phyloP scores from a whole-genome alignment of 2,113 vertebrate genomes.

The Ceuthmochares aereus region DNA sequence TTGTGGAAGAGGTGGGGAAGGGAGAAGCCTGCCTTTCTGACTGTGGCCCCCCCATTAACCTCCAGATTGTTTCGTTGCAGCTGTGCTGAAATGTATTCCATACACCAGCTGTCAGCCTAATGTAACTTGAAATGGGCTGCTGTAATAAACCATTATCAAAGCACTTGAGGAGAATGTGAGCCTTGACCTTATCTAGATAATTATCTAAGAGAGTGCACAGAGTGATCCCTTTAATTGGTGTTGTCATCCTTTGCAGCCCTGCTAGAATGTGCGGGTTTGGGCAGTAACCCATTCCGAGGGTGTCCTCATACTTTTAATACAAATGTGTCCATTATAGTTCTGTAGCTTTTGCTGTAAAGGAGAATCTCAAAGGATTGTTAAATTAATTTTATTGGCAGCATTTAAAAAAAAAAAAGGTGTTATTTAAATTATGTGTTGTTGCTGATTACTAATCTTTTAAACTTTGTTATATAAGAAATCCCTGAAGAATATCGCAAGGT shows the following conservation, averaged over 20 bases:
- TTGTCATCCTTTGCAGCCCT: slow-evolving; percentile 30
- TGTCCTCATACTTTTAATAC: neutral
- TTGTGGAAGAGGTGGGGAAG: neutral
- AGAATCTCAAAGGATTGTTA: neutral
- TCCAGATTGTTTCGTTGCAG: slow-evolving; percentile 1
- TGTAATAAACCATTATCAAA: slow-evolving; percentile 63
- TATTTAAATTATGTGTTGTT: neutral
- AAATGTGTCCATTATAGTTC: neutral
- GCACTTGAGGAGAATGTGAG: slow-evolving; percentile 63
- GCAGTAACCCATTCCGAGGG: neutral
- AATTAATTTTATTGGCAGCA: neutral
- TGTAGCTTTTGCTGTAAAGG: neutral
- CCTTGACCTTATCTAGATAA: slow-evolving; percentile 68
- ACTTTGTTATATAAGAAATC: neutral
- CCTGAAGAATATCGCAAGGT: neutral
- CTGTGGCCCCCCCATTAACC: neutral
- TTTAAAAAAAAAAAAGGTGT: neutral
- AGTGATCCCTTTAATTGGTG: slow-evolving; percentile 59
- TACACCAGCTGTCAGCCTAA: slow-evolving; percentile 46
- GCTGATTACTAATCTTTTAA: neutral
- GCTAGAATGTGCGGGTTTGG: neutral
- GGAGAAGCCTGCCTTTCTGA: neutral
- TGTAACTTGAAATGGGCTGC: slow-evolving; percentile 61
- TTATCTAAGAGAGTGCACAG: slow-evolving; percentile 52
- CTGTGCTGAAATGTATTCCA: slow-evolving; percentile 51